Evolutionary conservation across 2,797 vertebrate genomes (phyloP).

Genomic region (Brachyalestes nurse): DNA sequence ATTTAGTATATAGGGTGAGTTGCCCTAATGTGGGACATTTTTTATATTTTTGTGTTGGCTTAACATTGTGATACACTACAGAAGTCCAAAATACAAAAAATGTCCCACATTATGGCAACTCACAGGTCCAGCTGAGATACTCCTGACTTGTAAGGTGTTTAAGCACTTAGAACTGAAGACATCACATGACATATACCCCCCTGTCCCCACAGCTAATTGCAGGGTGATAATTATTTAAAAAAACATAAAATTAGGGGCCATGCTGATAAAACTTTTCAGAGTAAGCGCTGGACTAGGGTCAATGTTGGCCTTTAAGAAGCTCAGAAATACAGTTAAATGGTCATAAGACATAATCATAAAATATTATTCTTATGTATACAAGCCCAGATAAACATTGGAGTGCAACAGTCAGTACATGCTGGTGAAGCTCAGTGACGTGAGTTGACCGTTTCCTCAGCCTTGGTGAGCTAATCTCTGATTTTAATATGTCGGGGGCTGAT

Average conservation of each 20-base stretch:
- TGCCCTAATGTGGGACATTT: not conserved
- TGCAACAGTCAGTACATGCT: slow-evolving; percentile 50
- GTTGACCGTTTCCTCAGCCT: slow-evolving; percentile 41
- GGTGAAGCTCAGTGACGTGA: slow-evolving; percentile 49
- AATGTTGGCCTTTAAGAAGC: not conserved
- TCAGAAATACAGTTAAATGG: not conserved
- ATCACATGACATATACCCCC: slow-evolving; percentile 2
- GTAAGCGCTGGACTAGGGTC: not conserved
- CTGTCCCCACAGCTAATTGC: slow-evolving; percentile 10
- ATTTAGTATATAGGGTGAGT: not conserved
- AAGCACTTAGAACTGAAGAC: not conserved
- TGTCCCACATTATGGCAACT: too few relatives aligned
- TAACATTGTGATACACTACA: too few relatives aligned
- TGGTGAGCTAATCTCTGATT: slow-evolving; percentile 39
- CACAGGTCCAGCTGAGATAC: not conserved
- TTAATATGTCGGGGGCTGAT: slow-evolving; percentile 78
- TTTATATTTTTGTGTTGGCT: too few relatives aligned
- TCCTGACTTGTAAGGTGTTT: not conserved
- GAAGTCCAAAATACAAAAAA: too few relatives aligned
- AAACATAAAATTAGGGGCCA: not conserved
- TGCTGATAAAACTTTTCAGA: slow-evolving; percentile 1
- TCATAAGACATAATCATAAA: not conserved
- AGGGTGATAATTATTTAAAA: slow-evolving; percentile 2
- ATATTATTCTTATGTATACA: not conserved
- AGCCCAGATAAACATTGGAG: slow-evolving; percentile 53